A percentile compares a stretch with the other conserved stretches of the same genome.
These are phyloP conservation scores for Poecilia velifera DNA, from an alignment of 2,797 vertebrate species.

Conservation along the genomic window DNA sequence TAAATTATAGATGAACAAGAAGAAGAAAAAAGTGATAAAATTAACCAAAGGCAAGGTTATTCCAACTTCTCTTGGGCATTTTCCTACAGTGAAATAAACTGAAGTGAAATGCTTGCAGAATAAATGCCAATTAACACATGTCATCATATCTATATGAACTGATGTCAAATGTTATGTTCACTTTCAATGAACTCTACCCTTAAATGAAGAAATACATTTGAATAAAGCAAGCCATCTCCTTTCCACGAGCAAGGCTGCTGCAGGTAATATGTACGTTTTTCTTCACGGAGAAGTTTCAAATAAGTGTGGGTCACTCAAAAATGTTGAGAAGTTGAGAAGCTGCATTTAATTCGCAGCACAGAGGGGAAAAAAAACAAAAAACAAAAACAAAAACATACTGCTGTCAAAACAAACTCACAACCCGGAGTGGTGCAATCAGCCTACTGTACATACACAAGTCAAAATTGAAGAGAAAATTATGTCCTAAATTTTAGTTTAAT, in stretches of 20 bases:
- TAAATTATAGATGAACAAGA: conserved; percentile 27
- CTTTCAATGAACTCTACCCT: conserved; percentile 57
- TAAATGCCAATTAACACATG: conserved; percentile 27
- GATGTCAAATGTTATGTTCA: conserved; percentile 27
- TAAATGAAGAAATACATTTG: conserved; percentile 16
- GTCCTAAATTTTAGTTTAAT: conserved; percentile 50
- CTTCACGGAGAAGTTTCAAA: conserved; percentile 66
- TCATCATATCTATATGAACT: conserved; percentile 57
- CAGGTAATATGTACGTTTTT: conserved; percentile 71
- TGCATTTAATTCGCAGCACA: conserved; percentile 31
- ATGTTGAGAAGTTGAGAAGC: conserved; percentile 9
- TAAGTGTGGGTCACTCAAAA: conserved; percentile 54
- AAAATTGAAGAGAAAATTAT: conserved; percentile 6
- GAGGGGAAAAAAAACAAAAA: not conserved
- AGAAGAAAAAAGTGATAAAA: conserved; percentile 25
- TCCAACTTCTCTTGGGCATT: conserved; percentile 27
- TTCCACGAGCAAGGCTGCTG: conserved; percentile 42
- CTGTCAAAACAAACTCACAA: conserved; percentile 19
- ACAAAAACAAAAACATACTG: not conserved
- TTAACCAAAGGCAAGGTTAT: conserved; percentile 17
- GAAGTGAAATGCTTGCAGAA: conserved; percentile 15
- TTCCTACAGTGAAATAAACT: conserved; percentile 10
- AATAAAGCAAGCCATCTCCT: conserved; percentile 35
- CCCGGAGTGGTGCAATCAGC: not conserved
- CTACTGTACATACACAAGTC: conserved; percentile 2